Percentiles rank a stretch among this genome's conserved stretches.
phyloP scores from a whole-genome alignment of 2,113 vertebrate genomes.

The Camarhynchus parvulus region DNA sequence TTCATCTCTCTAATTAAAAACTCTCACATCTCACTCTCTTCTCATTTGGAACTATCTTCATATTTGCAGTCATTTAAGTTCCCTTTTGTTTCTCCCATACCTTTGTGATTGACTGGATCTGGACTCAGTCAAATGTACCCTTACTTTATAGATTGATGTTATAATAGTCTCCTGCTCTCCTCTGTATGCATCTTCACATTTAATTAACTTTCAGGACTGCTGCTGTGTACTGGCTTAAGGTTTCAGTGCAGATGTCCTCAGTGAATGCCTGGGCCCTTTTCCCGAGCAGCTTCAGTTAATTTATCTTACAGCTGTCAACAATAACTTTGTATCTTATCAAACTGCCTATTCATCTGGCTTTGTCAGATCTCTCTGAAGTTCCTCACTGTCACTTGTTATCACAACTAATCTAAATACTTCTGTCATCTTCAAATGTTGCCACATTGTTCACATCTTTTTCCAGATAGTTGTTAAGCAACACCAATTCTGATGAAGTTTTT shows the following conservation, averaged over 20 bases:
- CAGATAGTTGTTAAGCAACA: conserved; percentile 51
- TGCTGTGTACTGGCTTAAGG: not conserved
- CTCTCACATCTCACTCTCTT: not conserved
- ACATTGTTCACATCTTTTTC: conserved; percentile 53
- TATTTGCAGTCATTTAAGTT: not conserved
- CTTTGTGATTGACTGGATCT: not conserved
- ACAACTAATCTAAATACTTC: conserved; percentile 51
- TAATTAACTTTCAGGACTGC: not conserved
- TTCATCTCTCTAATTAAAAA: not conserved
- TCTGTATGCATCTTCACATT: not conserved
- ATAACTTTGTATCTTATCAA: conserved; percentile 50
- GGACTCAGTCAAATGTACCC: not conserved
- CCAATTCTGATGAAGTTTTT: not conserved
- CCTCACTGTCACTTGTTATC: conserved; percentile 47
- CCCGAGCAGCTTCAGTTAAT: conserved; percentile 40
- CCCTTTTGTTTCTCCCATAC: not conserved
- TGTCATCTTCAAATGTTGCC: conserved; percentile 60
- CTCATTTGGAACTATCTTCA: not conserved
- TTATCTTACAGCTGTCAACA: conserved; percentile 50
- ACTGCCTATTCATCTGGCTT: conserved; percentile 44
- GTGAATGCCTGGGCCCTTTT: conserved; percentile 6
- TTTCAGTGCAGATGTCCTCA: conserved; percentile 27
- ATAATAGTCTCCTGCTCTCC: not conserved
- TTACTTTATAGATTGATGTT: not conserved
- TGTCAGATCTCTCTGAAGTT: conserved; percentile 51